Conservation (phyloP, 2,797 vertebrate species). For the Brachyalestes nurse region DNA sequence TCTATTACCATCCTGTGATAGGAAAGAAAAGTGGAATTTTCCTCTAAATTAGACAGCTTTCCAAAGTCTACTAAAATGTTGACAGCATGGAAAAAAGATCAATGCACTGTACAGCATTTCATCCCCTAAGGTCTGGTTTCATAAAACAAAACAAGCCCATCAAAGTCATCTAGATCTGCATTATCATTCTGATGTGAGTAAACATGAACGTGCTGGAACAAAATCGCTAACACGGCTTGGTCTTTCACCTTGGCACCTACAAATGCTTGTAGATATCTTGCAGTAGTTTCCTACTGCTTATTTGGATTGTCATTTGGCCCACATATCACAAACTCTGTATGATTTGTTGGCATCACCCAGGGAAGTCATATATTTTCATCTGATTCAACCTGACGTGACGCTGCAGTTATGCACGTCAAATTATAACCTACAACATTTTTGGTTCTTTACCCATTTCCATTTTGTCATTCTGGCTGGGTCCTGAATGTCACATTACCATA, state of each 20-base stretch:
- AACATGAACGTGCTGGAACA: slow-evolving; percentile 47
- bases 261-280: slow-evolving; percentile 52
- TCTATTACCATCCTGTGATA: slow-evolving; percentile 3
- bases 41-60: slow-evolving; percentile 24
- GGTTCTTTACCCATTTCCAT: slow-evolving; percentile 38
- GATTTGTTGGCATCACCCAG: slow-evolving; percentile 40
- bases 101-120: slow-evolving; percentile 25
- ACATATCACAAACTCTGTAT: slow-evolving; percentile 35
- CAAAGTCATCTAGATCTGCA: slow-evolving; percentile 37
- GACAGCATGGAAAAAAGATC: slow-evolving; percentile 46
- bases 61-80: slow-evolving; percentile 27
- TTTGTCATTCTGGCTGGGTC: slow-evolving; percentile 40
- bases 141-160: slow-evolving; percentile 36
- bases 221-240: slow-evolving; percentile 48
- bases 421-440: slow-evolving; percentile 42
- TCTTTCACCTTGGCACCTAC: slow-evolving; percentile 54
- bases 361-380: slow-evolving; percentile 33
- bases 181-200: slow-evolving; percentile 32
- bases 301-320: slow-evolving; percentile 43
- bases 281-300: slow-evolving; percentile 30
- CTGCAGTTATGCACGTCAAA: slow-evolving; percentile 42
- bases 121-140: slow-evolving; percentile 41
- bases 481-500: slow-evolving; percentile 49
- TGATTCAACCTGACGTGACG: slow-evolving; percentile 39
- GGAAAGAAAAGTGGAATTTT: slow-evolving; percentile 9